A percentile compares a stretch with the other conserved stretches of the same genome.
Evolutionary conservation across 1,140 invertebrate species (phyloP).

Genomic region (Dysdera silvatica): DNA sequence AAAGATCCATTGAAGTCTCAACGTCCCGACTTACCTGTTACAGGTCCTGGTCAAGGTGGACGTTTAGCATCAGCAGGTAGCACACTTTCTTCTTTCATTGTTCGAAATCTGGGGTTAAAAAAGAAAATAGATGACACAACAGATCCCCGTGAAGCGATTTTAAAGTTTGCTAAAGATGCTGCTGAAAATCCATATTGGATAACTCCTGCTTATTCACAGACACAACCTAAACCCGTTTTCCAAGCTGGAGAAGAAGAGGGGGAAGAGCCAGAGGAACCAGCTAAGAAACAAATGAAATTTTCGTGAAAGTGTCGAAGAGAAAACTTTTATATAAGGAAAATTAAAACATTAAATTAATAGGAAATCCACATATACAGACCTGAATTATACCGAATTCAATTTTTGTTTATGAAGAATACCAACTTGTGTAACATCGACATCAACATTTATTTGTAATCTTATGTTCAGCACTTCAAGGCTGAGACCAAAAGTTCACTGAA

Average conservation of each 20-base stretch:
- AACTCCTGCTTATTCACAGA: constrained; percentile 77
- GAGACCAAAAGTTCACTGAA: no score
- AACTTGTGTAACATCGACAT: no score
- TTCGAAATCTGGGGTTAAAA: constrained; percentile 83
- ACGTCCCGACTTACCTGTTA: constrained; percentile 90
- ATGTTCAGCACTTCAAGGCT: no score
- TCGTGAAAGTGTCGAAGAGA: no score
- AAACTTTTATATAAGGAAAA: no score
- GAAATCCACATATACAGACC: no score
- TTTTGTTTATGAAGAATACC: no score
- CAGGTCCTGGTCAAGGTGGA: constrained; percentile 78
- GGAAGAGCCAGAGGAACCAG: constrained; percentile 46
- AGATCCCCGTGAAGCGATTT: constrained; percentile 90
- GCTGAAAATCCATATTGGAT: constrained; percentile 97
- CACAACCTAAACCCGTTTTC: constrained; percentile 72
- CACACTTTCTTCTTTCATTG: constrained; percentile 94
- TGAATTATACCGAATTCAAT: no score
- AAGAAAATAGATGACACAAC: constrained; percentile 86
- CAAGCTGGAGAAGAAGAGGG: constrained; percentile 39
- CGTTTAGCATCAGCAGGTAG: constrained; percentile 89
- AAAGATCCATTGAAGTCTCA: constrained; percentile 86
- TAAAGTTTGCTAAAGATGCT: constrained; percentile 94
- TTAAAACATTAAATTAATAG: no score
- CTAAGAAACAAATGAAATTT: constrained; percentile 46
- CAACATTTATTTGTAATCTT: no score